Evolutionary conservation across 2,113 vertebrate genomes (phyloP), one percentile per base, ranked within the genome.

Genomic region (Geococcyx californianus): DNA sequence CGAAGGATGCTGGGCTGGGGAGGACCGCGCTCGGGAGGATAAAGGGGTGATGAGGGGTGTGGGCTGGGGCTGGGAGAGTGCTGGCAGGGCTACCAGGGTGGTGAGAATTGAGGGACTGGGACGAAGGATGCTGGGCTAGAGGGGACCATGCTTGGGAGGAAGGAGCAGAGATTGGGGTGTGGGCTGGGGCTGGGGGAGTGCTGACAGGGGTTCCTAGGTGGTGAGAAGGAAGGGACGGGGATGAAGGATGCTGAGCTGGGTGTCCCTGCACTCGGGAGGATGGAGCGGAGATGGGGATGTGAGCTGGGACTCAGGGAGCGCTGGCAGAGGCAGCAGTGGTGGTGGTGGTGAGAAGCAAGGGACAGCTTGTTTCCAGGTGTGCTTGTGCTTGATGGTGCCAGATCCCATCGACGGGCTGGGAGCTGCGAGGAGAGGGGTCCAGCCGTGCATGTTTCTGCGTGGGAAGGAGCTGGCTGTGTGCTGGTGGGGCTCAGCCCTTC

Each of bases 381-480:
- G 3, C 24, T 45, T 29, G 24, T 33, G 63, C n/a, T 73, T 49
- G 55, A 40, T 52, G 0, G 44, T 17, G 66, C 40, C 60, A 29
- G 60, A 93, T 54, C 34, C 62, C 8, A 2, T 17, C 45, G 58
- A 81, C 47, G 33, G 58, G 34, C 24, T 5, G 44, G 38, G 58
- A 52, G 16, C 21, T 26, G 10, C 4, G 1, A 7, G 3, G 2
- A 42, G 36, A 83, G 54, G 58, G 45, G 55, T 67, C 67, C 11
- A 3, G 36, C 45, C 1, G 0, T 9, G 24, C 5, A 13, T 20
- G 31, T 63, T 33, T 9, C 28, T 79, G 38, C 0, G 1, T 28
- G 58, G 60, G 59, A 88, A 52, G 47, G 44, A 34, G 40, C 21
- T 67, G 60, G 21, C 13, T 59, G 69, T 15, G 51, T 17, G 13